Evolutionary conservation across 2,113 vertebrate species (phyloP).

Genomic region (Catharus minimus): DNA sequence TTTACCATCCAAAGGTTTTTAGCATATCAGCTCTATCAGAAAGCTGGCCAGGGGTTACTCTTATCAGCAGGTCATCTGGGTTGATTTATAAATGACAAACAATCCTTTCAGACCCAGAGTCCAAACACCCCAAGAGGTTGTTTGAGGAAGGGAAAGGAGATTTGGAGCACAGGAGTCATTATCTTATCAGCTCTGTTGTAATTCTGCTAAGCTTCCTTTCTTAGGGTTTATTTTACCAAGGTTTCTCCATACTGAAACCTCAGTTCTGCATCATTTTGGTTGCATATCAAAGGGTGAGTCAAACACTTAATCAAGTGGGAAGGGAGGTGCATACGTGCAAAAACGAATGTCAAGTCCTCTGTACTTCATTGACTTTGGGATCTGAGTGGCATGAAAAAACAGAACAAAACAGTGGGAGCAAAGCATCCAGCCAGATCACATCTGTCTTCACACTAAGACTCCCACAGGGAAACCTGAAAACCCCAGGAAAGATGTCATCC

Average conservation of each 20-base stretch:
- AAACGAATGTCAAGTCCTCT: background rate
- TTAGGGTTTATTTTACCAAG: background rate
- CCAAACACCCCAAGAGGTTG: background rate
- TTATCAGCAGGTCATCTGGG: background rate
- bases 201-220: background rate
- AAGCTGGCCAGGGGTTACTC: background rate
- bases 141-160: background rate
- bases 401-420: background rate
- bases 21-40: background rate
- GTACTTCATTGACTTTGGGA: background rate
- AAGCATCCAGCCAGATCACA: background rate
- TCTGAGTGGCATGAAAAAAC: background rate
- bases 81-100: background rate
- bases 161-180: background rate
- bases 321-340: background rate
- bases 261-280: background rate
- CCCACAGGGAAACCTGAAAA: background rate
- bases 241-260: background rate
- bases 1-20: background rate
- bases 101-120: background rate
- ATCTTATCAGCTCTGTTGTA: conserved; percentile 8
- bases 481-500: background rate
- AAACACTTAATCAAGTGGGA: background rate
- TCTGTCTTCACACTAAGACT: background rate
- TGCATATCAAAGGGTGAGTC: conserved; percentile 10